A percentile compares a stretch with the other conserved stretches of the same genome.
phyloP scores from a whole-genome alignment of 2,888 invertebrate genomes.

The Pyralis farinalis region DNA sequence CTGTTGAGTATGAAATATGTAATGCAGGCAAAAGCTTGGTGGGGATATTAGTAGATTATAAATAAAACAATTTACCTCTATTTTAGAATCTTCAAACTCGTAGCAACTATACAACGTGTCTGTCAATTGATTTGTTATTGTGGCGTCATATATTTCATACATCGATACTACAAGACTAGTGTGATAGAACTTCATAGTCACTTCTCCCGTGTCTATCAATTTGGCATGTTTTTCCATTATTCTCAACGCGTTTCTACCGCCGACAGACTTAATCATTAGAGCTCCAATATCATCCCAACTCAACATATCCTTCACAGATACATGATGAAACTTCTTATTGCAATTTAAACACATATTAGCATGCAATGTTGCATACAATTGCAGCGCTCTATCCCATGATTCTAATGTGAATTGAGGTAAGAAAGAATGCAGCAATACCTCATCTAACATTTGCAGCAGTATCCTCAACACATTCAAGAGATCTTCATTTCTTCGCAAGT shows the following conservation, averaged over 20 bases:
- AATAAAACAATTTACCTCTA: slow-evolving; percentile 50
- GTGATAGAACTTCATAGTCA: slow-evolving; percentile 83
- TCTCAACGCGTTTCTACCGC: slow-evolving; percentile 78
- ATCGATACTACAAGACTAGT: slow-evolving; percentile 72
- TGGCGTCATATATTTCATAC: slow-evolving; percentile 63
- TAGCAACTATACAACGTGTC: slow-evolving; percentile 63
- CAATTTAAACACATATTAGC: slow-evolving; percentile 83
- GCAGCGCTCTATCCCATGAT: slow-evolving; percentile 80
- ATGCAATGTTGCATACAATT: slow-evolving; percentile 78
- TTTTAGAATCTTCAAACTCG: slow-evolving; percentile 53
- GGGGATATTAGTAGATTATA: no score
- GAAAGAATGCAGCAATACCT: slow-evolving; percentile 74
- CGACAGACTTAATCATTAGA: slow-evolving; percentile 82
- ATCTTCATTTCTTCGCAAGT: slow-evolving; percentile 68
- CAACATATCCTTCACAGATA: slow-evolving; percentile 68
- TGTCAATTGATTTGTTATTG: slow-evolving; percentile 46
- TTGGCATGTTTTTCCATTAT: slow-evolving; percentile 79
- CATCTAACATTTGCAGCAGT: slow-evolving; percentile 83
- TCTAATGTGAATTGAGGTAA: slow-evolving; percentile 78
- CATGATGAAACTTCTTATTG: slow-evolving; percentile 64
- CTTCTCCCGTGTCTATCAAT: slow-evolving; percentile 76
- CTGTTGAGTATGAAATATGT: no score
- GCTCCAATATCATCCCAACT: slow-evolving; percentile 82
- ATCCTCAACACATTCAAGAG: slow-evolving; percentile 76
- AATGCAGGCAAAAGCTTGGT: no score